Conservation (phyloP, 2,113 vertebrate genomes). For the Gallinago paraguaiae region DNA sequence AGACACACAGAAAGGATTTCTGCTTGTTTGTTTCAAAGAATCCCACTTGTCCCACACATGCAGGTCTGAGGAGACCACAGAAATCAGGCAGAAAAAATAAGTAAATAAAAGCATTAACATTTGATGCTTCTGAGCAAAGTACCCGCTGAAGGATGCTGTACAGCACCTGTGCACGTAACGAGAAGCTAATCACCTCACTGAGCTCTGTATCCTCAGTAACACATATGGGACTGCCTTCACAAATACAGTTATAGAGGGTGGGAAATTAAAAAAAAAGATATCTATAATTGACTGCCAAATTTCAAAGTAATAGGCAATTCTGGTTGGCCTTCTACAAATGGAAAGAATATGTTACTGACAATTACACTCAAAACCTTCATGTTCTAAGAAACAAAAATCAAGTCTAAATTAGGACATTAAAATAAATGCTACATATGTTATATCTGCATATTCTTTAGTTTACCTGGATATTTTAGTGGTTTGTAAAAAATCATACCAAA, state of each 20-base stretch:
- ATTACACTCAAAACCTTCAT: not conserved
- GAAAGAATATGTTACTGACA: not conserved
- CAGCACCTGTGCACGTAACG: not conserved
- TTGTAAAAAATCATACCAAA: not conserved
- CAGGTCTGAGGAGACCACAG: not conserved
- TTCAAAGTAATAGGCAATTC: not conserved
- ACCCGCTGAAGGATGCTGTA: not conserved
- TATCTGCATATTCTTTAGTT: not conserved
- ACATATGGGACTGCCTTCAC: rapidly evolving
- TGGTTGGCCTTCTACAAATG: not conserved
- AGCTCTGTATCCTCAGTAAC: not conserved
- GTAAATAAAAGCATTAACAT: not conserved
- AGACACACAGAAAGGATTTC: not conserved
- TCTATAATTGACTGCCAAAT: not conserved
- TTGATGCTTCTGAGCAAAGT: not conserved
- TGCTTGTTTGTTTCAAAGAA: not conserved
- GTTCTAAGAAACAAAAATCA: not conserved
- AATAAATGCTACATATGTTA: not conserved
- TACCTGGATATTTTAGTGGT: not conserved
- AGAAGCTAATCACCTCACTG: not conserved
- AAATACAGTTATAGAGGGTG: not conserved
- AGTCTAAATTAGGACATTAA: not conserved
- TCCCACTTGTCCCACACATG: not conserved
- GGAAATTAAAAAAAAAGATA: not conserved
- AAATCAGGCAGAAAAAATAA: not conserved